Base-by-base conservation (phyloP, 2,888 invertebrate genomes). In the Altica lythri region DNA sequence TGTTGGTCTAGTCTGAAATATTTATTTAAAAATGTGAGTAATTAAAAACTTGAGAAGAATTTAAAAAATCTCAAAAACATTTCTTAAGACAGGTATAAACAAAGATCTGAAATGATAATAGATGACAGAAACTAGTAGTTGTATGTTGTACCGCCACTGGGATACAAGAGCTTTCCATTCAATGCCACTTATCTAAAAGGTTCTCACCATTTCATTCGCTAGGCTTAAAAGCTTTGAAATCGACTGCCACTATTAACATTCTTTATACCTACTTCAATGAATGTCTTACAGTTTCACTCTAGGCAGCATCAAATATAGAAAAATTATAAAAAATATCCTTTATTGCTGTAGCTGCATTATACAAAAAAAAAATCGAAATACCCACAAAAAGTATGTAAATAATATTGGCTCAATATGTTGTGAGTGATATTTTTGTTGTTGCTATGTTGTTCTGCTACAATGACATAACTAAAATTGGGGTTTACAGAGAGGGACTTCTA, bases 141-240 rank as follows among this genome's bases (percentile, higher is more conserved):
- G 12, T 5, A 37, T 18, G 14, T 19, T 19, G 37, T 19, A 37
- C 17, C 48, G 48, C 38, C 38, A 40, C 48, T 48, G 48, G 8
- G 18, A 10, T 13, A 27, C 27, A 18, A 47, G 25, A 48, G 19
- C 38, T 38, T 37, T 38, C 37, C 47, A 47, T 47, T 42, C 48
- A 59, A 57, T 55, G 56, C 55, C 61, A 59, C 64, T 65, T 68
- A 66, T 62, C 64, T 66, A 65, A 67, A 65, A 63, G 64, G 61
- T 57, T 52, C 54, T 51, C 64, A 62, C 61, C 62, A 60, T 64
- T 48, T 48, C 19, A 48, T 40, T 48, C 59, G 13, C 38, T 59
- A 58, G 61, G 61, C 63, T 63, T 63, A 66, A 66, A 63, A 53
- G 53, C 50, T 38, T 57, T 55, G 55, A 64, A 62, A 63, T 62